Evolutionary conservation across 2,888 invertebrate genomes (phyloP), one percentile per base, ranked within the genome.

Genomic region (Norana najaformis): DNA sequence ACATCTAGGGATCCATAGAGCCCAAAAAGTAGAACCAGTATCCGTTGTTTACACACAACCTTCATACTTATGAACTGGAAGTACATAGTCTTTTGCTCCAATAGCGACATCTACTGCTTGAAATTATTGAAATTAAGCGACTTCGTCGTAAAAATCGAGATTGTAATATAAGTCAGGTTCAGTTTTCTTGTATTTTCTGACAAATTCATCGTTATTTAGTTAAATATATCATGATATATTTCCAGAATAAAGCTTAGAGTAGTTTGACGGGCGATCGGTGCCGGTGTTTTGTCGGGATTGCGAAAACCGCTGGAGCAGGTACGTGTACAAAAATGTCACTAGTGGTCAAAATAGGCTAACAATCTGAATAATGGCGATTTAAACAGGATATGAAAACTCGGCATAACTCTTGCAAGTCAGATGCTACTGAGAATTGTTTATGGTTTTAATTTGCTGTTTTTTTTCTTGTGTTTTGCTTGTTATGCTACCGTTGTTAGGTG

Each of bases 81-180:
- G 30, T 8, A 11, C 16, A 41, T 69, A n/a, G 69, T 69, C 69
- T 69, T 69, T 69, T 30, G 30, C 69, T 69, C 69, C 69, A 69
- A 69, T 69, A 69, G 69, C 69, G 69, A 69, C 69, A 69, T 69
- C 69, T 69, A n/a, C 69, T 69, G 69, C n/a, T n/a, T 69, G n/a
- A n/a, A n/a, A 69, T 69, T n/a, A 69, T 69, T n/a, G n/a, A 69
- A 69, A 69, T 69, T 69, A n/a, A 30, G 30, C 69, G 69, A 69
- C 30, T 69, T 69, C 69, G 69, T n/a, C 69, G 69, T 69, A 69
- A 69, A 69, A 69, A 69, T 69, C 13, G 69, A 69, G 69, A 69
- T 69, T n/a, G 47, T 11, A 11, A 8, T 30, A 4, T n/a, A 69
- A 69, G 30, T 69, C 69, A 30, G 69, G 30, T n/a, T 69, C 69